These are phyloP conservation scores for Junco hyemalis DNA, from an alignment of 2,113 vertebrate genomes.

Conservation along the genomic window DNA sequence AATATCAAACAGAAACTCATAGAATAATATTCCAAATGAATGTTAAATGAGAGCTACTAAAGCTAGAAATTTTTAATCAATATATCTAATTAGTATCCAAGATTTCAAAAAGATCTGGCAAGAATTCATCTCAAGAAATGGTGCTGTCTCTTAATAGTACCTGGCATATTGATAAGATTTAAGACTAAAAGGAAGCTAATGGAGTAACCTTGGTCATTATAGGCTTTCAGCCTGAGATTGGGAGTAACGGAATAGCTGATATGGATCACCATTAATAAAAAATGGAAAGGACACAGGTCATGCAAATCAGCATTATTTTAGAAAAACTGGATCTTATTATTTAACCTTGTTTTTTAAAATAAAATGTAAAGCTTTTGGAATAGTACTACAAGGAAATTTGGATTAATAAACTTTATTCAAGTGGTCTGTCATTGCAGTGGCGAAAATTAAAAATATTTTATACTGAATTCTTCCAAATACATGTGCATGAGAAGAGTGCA, in stretches of 20 bases:
- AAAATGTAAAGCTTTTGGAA: background rate
- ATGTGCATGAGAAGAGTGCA: background rate
- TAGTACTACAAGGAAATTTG: background rate
- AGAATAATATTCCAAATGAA: background rate
- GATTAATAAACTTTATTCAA: background rate
- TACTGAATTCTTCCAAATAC: background rate
- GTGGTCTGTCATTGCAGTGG: background rate
- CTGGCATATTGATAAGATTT: background rate
- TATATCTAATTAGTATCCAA: background rate
- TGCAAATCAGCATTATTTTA: background rate
- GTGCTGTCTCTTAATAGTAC: background rate
- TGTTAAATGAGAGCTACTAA: background rate
- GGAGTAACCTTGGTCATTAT: background rate
- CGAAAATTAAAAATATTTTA: background rate
- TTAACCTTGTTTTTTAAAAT: background rate
- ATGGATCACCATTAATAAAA: background rate
- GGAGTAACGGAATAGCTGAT: background rate
- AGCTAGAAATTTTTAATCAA: background rate
- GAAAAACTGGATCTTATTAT: background rate
- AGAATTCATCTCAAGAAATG: background rate
- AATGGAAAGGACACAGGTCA: background rate
- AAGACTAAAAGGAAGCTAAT: background rate
- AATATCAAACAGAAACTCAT: background rate
- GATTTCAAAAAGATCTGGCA: background rate
- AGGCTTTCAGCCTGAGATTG: background rate